A percentile compares a stretch with the other conserved stretches of the same genome.
These are phyloP conservation scores for Ctenodactylus gundi DNA, from an alignment of 2,113 vertebrate genomes.

Conservation along the genomic window DNA sequence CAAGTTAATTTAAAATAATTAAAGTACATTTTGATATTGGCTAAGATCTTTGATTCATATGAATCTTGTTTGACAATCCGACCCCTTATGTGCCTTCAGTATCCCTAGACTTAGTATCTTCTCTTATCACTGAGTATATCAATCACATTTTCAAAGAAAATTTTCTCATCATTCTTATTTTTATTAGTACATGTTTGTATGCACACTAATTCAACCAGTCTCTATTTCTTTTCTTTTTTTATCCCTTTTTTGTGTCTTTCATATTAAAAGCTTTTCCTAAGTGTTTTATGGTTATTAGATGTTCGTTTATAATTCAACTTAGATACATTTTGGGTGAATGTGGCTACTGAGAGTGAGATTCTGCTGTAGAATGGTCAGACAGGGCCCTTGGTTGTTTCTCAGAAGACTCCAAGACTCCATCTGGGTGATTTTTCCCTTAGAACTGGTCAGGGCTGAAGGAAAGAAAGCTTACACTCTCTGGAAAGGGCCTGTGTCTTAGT, in stretches of 20 bases:
- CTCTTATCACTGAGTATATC: not conserved
- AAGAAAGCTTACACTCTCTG: not conserved
- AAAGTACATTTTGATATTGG: not conserved
- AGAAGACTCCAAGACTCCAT: not conserved
- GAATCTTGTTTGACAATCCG: not conserved
- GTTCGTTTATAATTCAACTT: not conserved
- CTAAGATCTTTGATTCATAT: not conserved
- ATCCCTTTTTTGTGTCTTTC: not conserved
- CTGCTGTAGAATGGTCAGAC: not conserved
- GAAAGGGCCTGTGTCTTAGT: too few relatives aligned
- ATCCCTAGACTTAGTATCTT: not conserved
- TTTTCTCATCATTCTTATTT: too few relatives aligned
- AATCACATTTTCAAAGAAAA: not conserved
- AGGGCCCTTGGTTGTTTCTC: not conserved
- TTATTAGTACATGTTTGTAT: too few relatives aligned
- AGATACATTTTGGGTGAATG: not conserved
- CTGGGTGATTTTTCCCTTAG: not conserved
- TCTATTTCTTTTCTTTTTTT: not conserved
- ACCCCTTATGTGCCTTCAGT: not conserved
- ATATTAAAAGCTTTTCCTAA: not conserved
- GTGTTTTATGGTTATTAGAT: not conserved
- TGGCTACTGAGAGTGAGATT: not conserved
- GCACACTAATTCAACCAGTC: too few relatives aligned
- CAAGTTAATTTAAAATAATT: too few relatives aligned
- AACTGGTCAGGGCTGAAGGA: not conserved